Conservation (phyloP, 2,888 invertebrate genomes). For the Melanotus villosus region DNA sequence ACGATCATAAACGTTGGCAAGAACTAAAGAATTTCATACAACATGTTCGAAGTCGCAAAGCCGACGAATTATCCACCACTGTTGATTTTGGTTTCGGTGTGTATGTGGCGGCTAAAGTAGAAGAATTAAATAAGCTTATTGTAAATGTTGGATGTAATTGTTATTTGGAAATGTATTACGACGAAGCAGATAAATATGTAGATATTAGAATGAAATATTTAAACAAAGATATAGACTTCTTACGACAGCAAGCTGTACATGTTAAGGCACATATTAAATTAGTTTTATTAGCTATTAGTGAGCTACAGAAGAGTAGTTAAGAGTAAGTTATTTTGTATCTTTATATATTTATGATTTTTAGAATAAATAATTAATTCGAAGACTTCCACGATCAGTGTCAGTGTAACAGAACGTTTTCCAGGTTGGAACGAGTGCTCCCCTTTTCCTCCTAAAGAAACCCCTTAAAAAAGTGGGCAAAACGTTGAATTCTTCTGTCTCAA, state of each 20-base stretch:
- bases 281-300: conserved; percentile 64
- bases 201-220: conserved; percentile 62
- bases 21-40: conserved; percentile 60
- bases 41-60: conserved; percentile 58
- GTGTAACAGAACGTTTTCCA: too few relatives aligned
- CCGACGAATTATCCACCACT: conserved; percentile 54
- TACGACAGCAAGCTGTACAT: conserved; percentile 63
- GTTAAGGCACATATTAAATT: conserved; percentile 67
- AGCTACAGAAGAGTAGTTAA: conserved; percentile 52
- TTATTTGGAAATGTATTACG: conserved; percentile 64
- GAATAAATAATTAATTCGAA: too few relatives aligned
- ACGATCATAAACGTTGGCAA: conserved; percentile 62
- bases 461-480: too few relatives aligned
- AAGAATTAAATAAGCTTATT: conserved; percentile 59
- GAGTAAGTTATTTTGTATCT: conserved; percentile 56
- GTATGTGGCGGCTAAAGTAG: conserved; percentile 58
- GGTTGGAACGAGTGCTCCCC: too few relatives aligned
- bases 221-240: conserved; percentile 64
- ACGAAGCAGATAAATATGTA: conserved; percentile 65
- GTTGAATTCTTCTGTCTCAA: too few relatives aligned
- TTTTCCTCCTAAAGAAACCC: too few relatives aligned
- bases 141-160: conserved; percentile 64
- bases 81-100: conserved; percentile 55
- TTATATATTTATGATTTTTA: too few relatives aligned
- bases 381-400: too few relatives aligned